Base-by-base conservation (phyloP, 2,888 invertebrate species). In the Brachyptera putata region DNA sequence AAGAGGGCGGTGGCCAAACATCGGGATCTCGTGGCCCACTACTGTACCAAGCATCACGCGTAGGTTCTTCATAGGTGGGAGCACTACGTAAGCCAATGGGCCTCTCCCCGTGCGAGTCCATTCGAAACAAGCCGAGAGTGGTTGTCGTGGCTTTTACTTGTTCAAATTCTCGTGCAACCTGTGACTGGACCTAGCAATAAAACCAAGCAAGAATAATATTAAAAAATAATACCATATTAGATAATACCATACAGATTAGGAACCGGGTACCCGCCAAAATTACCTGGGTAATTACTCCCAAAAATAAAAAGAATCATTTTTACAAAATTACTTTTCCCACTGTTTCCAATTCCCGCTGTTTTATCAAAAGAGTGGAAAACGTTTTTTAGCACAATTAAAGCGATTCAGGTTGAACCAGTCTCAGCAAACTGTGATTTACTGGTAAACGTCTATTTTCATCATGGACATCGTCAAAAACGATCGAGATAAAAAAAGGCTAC, bases 141-240 rank as follows among this genome's bases (percentile, higher is more conserved):
- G 83, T 84, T 68, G 85, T 85, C 16, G 90, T 84, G 64, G 87
- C 86, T 75, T 95, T 95, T 49, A 97, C 84, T 75, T 91, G 88
- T 70, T 94, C 91, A 74, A 91, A 94, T 74, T 97, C 97, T 60
- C 86, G 83, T 43, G 84, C 87, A 71, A 97, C 87, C 75, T 92
- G 90, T 70, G 90, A 88, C 71, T 93, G 91, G 21, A 95, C 86
- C 91, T 93, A 73, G 0, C n/a, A n/a, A n/a, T n/a, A n/a, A n/a
- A n/a, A n/a, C n/a, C n/a, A n/a, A n/a, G 67, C 60, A 53, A 36
- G 16, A 61, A 61, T 43, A 30, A 49, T 16, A 43, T 41, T 11
- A 22, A n/a, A 60, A 13, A 58, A 0, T 26, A 36, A 60, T n/a
- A n/a, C n/a, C n/a, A n/a, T n/a, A n/a, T n/a, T n/a, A n/a, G n/a